These are phyloP conservation scores for Aldabrachelys gigantea DNA, from an alignment of 2,113 vertebrate species.

Conservation along the genomic window DNA sequence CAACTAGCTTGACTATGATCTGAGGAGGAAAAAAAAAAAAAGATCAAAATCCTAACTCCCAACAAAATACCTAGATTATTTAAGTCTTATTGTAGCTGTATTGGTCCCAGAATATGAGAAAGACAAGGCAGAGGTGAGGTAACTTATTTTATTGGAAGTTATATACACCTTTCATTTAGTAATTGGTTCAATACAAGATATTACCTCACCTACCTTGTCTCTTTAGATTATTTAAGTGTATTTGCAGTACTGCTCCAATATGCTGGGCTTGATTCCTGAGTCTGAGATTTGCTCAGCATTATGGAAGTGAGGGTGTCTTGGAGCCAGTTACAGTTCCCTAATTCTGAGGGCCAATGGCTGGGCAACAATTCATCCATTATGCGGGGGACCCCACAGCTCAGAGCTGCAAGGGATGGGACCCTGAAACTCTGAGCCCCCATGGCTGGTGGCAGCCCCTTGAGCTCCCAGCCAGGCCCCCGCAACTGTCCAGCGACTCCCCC, in stretches of 20 bases:
- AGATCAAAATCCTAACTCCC: not conserved
- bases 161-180: not conserved
- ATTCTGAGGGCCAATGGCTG: not conserved
- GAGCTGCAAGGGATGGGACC: no score
- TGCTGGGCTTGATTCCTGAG: not conserved
- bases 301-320: not conserved
- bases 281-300: not conserved
- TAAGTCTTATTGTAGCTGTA: not conserved
- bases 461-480: no score
- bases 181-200: not conserved
- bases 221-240: not conserved
- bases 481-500: no score
- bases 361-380: not conserved
- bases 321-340: not conserved
- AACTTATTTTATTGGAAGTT: not conserved
- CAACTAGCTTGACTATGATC: constrained; percentile 86
- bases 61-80: not conserved
- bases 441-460: no score
- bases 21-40: constrained; percentile 64
- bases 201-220: not conserved
- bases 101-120: not conserved
- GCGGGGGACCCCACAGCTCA: no score
- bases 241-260: not conserved
- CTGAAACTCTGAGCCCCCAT: no score
- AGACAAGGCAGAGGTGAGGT: not conserved